These are phyloP conservation scores for Drosophila ochracea DNA, from an alignment of 2,888 invertebrate species.

Conservation along the genomic window DNA sequence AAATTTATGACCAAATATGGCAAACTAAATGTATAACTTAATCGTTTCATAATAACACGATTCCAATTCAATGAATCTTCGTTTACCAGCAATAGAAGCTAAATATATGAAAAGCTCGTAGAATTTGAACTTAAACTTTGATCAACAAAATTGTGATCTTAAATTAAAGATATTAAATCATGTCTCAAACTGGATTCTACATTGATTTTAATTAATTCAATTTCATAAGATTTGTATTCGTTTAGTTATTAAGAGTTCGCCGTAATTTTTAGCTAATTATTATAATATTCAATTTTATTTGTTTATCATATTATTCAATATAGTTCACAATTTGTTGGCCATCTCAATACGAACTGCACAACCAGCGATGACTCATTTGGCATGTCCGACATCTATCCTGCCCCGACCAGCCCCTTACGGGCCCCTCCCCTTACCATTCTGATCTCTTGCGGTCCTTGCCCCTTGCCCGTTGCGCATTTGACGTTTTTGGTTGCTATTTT, in stretches of 20 bases:
- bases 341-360: neutral
- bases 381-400: neutral
- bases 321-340: neutral
- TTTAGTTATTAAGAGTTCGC: neutral
- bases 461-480: conserved; percentile 31
- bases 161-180: neutral
- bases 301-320: neutral
- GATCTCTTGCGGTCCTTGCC: neutral
- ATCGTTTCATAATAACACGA: neutral
- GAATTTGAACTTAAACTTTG: neutral
- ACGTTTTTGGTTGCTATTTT: conserved; percentile 53
- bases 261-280: neutral
- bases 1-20: neutral
- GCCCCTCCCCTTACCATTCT: neutral
- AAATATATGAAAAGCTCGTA: neutral
- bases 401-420: neutral
- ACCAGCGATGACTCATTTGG: conserved; percentile 20
- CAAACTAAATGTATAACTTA: neutral
- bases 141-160: neutral
- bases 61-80: neutral
- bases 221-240: neutral
- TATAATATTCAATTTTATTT: neutral
- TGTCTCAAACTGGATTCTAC: neutral
- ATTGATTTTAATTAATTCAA: neutral
- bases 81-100: no score